Evolutionary conservation across 2,888 invertebrate genomes (phyloP), one percentile per base, ranked within the genome.

Genomic region (Xestia rhomboidea): DNA sequence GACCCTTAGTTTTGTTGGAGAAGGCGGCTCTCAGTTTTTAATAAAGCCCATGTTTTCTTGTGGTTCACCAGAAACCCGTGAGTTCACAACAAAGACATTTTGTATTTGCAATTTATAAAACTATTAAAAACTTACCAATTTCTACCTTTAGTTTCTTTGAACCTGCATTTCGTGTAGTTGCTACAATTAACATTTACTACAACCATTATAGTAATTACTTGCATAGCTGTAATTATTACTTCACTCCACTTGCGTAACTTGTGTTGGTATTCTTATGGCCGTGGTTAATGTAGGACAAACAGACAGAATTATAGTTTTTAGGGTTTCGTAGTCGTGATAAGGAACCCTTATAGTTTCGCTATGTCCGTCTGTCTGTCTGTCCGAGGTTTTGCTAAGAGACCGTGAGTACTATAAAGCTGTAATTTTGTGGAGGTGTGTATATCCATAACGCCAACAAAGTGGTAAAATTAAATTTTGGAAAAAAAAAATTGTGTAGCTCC

Each of bases 131-230:
- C 51, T 76, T 77, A 46, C n/a, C 41, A 49, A 27, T 75, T 38
- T 41, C n/a, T 30, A 38, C 44, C 24, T 8, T 7, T 27, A 7
- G 24, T 60, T 79, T 72, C 80, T 38, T 5, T 21, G 54, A 68
- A 81, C 41, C 57, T 34, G 49, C 49, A 49, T 49, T 81, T 66
- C 82, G 57, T 82, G 82, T 64, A 15, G 63, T 49, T 21, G 8
- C 64, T 64, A 46, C 82, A 76, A 76, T 81, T 81, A 82, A 67
- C 41, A 57, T 79, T 76, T 34, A 68, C 76, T 46, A 51, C 64
- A 24, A 57, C 46, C 34, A 68, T 81, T 81, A 64, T 24, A 21
- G 68, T 79, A 81, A 79, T 81, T 75, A 81, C 82, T 57, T 34
- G 38, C 60, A 73, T 34, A 60, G 30, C 41, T 15, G n/a, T 57